phyloP scores from a whole-genome alignment of 1,140 invertebrate species.

The Heliconius hewitsoni region DNA sequence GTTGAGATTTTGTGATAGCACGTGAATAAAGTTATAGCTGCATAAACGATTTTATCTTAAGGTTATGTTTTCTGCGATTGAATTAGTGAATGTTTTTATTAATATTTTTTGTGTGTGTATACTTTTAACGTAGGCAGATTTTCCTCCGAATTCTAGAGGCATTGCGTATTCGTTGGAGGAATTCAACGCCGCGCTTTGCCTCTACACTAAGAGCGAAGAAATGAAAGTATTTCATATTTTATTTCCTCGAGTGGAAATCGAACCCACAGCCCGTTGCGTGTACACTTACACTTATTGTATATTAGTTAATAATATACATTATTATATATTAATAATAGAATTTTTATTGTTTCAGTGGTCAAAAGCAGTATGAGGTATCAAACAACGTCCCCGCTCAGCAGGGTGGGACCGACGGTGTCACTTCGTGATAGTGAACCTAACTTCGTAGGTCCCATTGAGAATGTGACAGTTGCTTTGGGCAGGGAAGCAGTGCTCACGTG shows the following conservation, averaged over 20 bases:
- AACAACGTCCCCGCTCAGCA: conserved; percentile 60
- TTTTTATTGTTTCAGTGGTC: conserved; percentile 56
- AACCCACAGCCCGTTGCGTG: too few relatives aligned
- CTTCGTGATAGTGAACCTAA: conserved; percentile 83
- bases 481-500: conserved; percentile 90
- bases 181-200: too few relatives aligned
- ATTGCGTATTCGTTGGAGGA: too few relatives aligned
- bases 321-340: too few relatives aligned
- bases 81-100: not conserved
- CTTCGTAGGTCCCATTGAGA: conserved; percentile 87
- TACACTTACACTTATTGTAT: too few relatives aligned
- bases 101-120: not conserved
- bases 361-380: conserved; percentile 67
- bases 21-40: conserved; percentile 19
- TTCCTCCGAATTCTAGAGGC: too few relatives aligned
- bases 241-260: too few relatives aligned
- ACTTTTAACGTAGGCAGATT: not conserved
- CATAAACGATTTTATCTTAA: conserved; percentile 14
- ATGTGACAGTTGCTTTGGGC: conserved; percentile 90
- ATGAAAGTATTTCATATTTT: too few relatives aligned
- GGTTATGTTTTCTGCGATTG: not conserved
- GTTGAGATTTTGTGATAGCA: conserved; percentile 29
- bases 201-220: too few relatives aligned
- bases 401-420: conserved; percentile 70
- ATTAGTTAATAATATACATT: too few relatives aligned